A percentile compares a stretch with the other conserved stretches of the same genome.
Conservation (phyloP, 92 coral and sea anemone genomes). For the Isaurus tuberculatus region DNA sequence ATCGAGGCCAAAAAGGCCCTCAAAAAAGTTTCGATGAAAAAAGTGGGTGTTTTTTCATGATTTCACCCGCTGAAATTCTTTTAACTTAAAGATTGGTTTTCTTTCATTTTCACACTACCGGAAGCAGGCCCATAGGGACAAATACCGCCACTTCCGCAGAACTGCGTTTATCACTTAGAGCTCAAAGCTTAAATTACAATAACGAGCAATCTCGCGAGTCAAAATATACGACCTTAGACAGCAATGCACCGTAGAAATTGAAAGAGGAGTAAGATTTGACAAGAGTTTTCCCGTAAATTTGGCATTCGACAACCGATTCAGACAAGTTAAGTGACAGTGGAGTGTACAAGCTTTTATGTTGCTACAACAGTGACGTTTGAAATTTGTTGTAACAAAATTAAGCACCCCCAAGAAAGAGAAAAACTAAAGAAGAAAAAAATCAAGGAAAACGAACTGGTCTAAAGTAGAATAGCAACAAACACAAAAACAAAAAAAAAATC, state of each 20-base stretch:
- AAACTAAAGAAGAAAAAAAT: neutral
- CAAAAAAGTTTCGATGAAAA: neutral
- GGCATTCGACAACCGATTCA: neutral
- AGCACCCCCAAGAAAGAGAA: conserved; percentile 7
- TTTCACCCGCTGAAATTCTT: neutral
- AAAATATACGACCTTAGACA: conserved; percentile 83
- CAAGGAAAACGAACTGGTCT: neutral
- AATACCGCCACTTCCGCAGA: conserved; percentile 91
- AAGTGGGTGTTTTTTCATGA: neutral
- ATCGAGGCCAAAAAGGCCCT: neutral
- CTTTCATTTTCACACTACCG: conserved; percentile 69
- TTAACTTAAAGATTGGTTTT: conserved; percentile 62
- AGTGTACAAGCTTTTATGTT: neutral
- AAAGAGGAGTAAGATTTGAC: conserved; percentile 30
- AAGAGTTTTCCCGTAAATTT: neutral
- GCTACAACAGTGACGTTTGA: conserved; percentile 22
- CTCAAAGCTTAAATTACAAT: conserved; percentile 92
- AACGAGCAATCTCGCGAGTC: conserved; percentile 82
- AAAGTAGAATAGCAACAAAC: neutral
- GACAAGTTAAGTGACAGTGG: conserved; percentile 7
- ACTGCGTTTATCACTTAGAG: conserved; percentile 83
- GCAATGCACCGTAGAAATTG: conserved; percentile 70
- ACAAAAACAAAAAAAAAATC: conserved; percentile 5
- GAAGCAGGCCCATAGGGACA: conserved; percentile 81
- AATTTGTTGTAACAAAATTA: neutral